A percentile compares a stretch with the other conserved stretches of the same genome.
Evolutionary conservation across 2,888 invertebrate genomes (phyloP).

Genomic region (Nomada fucata): DNA sequence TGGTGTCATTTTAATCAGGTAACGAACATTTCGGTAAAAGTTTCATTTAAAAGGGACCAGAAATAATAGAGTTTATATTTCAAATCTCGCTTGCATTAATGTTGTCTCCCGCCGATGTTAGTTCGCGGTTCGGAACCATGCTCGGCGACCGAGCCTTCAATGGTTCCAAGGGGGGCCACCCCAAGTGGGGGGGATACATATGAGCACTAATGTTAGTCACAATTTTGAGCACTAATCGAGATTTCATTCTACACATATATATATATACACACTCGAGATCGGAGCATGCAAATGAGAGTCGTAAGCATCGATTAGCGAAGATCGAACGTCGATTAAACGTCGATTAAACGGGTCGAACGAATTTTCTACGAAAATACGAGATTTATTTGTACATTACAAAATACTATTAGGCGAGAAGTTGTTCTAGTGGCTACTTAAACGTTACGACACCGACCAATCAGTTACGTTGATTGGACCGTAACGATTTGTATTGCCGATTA

Average conservation of each 20-base stretch:
- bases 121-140: too few species aligned
- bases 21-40: too few species aligned
- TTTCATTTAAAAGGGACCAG: too few species aligned
- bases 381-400: conserved; percentile 17
- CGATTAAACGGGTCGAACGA: neutral
- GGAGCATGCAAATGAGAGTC: neutral
- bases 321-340: neutral
- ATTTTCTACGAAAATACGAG: conserved; percentile 56
- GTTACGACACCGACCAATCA: conserved; percentile 16
- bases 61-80: too few species aligned
- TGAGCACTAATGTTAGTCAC: too few species aligned
- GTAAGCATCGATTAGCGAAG: neutral
- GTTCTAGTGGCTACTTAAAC: neutral
- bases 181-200: too few species aligned
- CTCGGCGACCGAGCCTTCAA: too few species aligned
- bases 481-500: conserved; percentile 55
- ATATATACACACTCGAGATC: conserved; percentile 10
- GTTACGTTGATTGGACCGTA: conserved; percentile 58
- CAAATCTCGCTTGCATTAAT: too few species aligned
- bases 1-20: too few species aligned
- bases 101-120: too few species aligned
- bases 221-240: too few species aligned
- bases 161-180: too few species aligned
- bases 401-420: neutral
- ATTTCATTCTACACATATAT: neutral